phyloP scores from a whole-genome alignment of 1,140 invertebrate genomes.

The Oncopeltus fasciatus region DNA sequence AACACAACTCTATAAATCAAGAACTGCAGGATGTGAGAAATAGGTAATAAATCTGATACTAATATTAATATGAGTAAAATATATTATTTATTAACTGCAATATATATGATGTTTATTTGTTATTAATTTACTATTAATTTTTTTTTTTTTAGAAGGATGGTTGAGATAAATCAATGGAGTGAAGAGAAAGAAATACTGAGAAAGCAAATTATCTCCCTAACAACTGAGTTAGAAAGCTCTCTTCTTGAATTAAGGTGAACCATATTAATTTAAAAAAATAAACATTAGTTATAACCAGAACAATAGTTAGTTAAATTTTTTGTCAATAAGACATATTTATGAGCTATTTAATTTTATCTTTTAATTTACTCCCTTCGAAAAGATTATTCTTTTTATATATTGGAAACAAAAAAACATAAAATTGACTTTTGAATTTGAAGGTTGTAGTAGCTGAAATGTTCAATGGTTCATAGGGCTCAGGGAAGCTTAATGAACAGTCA shows the following conservation, averaged over 20 bases:
- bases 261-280: neutral
- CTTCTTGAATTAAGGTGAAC: neutral
- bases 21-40: neutral
- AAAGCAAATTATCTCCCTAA: slow-evolving; percentile 1
- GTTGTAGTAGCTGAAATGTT: too few species aligned
- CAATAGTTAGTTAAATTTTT: too few species aligned
- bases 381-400: too few species aligned
- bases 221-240: neutral
- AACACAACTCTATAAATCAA: neutral
- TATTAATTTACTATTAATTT: neutral
- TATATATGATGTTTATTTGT: neutral
- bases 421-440: too few species aligned
- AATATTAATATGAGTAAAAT: too few species aligned
- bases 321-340: too few species aligned
- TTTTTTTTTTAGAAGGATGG: neutral
- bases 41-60: neutral
- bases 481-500: too few species aligned
- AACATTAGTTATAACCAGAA: too few species aligned
- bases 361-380: too few species aligned
- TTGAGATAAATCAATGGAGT: neutral
- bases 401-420: too few species aligned
- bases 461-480: too few species aligned
- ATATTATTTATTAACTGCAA: neutral
- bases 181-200: neutral
- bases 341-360: too few species aligned